Conservation (phyloP, 2,797 vertebrate genomes). For the Bucorvus abyssinicus region DNA sequence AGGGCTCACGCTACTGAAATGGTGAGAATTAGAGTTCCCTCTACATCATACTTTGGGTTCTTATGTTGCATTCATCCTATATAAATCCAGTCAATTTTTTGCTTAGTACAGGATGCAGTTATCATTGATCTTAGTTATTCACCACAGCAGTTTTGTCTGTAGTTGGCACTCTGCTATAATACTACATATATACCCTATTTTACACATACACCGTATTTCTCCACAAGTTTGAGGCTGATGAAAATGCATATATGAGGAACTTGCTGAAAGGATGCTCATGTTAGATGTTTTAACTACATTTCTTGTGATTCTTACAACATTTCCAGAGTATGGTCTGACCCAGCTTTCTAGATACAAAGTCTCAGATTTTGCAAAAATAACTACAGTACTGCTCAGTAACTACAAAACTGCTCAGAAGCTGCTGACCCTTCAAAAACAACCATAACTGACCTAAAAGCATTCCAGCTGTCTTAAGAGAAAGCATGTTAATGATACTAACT, state of each 20-base stretch:
- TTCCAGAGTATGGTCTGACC: neutral
- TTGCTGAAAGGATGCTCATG: neutral
- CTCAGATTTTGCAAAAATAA: neutral
- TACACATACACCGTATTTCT: neutral
- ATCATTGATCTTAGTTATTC: neutral
- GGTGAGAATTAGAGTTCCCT: neutral
- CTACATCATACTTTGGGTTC: accelerated
- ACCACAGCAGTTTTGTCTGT: neutral
- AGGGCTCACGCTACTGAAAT: neutral
- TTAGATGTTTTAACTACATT: neutral
- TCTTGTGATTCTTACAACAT: neutral
- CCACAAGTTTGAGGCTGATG: neutral
- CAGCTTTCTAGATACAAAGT: neutral
- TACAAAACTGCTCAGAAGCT: neutral
- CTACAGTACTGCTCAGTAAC: neutral
- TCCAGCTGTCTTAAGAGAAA: neutral
- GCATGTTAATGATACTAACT: neutral
- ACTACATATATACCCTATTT: neutral
- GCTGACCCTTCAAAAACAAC: neutral
- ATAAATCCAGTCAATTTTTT: neutral
- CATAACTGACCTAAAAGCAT: neutral
- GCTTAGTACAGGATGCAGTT: neutral
- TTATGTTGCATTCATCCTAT: neutral
- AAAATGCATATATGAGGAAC: neutral
- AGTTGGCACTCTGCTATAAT: neutral